Evolutionary conservation across 2,888 invertebrate species (phyloP).

Genomic region (Mimas tiliae): DNA sequence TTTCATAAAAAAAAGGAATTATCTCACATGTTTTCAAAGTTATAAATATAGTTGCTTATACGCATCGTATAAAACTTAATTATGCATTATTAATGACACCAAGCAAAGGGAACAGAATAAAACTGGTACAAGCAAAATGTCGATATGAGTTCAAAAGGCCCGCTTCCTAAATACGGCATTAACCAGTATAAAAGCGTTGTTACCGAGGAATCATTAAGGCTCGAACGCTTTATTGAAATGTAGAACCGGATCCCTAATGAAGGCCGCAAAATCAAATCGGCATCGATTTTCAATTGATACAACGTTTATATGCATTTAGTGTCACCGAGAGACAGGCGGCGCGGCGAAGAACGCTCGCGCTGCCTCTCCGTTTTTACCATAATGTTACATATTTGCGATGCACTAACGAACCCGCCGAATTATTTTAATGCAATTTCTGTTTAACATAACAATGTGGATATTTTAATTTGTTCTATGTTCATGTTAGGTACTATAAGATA

Average conservation of each 20-base stretch:
- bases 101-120: conserved; percentile 56
- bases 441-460: conserved; percentile 15
- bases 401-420: conserved; percentile 20
- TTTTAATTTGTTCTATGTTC: neutral
- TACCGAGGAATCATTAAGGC: conserved; percentile 77
- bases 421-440: conserved; percentile 21
- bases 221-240: conserved; percentile 77
- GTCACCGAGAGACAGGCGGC: conserved; percentile 45
- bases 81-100: conserved; percentile 62
- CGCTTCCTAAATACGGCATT: conserved; percentile 79
- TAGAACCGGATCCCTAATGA: conserved; percentile 82
- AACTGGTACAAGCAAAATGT: conserved; percentile 60
- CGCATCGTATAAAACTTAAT: conserved; percentile 60
- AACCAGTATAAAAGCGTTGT: conserved; percentile 77
- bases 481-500: neutral
- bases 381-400: neutral
- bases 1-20: neutral
- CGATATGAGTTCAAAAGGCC: conserved; percentile 69
- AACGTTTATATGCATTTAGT: conserved; percentile 75
- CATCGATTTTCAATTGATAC: conserved; percentile 75
- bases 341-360: conserved; percentile 27
- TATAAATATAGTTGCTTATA: conserved; percentile 51
- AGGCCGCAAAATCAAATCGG: conserved; percentile 81
- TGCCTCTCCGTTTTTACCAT: neutral
- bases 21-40: conserved; percentile 24